phyloP scores from a whole-genome alignment of 1,140 invertebrate genomes.

The Aphis craccivora region DNA sequence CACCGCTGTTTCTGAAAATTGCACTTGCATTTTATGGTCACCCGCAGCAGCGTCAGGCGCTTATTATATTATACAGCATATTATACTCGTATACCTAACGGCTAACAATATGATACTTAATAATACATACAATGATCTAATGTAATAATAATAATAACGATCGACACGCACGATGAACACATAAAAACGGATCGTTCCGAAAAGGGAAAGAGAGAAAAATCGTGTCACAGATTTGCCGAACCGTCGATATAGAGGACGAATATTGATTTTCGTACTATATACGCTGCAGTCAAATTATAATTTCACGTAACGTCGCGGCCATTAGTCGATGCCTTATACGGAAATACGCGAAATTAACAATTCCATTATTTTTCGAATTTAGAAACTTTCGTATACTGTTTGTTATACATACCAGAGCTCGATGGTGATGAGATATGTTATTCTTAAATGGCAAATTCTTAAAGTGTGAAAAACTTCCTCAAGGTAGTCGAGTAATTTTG shows the following conservation, averaged over 20 bases:
- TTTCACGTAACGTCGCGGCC: neutral
- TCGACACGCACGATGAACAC: neutral
- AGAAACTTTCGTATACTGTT: neutral
- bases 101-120: neutral
- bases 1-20: neutral
- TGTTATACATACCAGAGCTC: neutral
- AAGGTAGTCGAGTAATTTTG: neutral
- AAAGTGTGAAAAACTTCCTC: neutral
- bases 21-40: neutral
- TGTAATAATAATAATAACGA: neutral
- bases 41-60: neutral
- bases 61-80: neutral
- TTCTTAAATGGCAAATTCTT: neutral
- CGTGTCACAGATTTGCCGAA: neutral
- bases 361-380: neutral
- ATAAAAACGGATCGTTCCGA: neutral
- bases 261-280: neutral
- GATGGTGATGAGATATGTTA: neutral
- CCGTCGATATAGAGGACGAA: neutral
- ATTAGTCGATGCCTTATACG: neutral
- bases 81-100: no score
- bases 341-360: neutral
- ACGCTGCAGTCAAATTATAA: neutral
- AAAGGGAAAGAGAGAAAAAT: constrained; percentile 13
- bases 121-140: constrained; percentile 12